Evolutionary conservation across 92 coral and sea anemone species (phyloP), one percentile per base, ranked within the genome.

Genomic region (Palythoa heliodiscus): DNA sequence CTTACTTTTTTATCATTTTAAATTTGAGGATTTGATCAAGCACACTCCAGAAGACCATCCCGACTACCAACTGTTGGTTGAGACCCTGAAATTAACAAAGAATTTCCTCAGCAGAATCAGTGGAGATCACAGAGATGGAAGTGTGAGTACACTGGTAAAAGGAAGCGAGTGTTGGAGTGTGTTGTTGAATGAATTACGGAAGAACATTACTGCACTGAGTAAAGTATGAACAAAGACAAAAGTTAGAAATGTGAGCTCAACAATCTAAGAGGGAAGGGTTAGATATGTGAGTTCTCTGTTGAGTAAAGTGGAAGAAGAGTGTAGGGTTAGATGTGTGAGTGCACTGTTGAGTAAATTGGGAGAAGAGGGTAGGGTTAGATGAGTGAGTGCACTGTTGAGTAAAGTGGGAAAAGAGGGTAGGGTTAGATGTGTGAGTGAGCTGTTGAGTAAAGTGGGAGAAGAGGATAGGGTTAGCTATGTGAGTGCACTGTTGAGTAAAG

Each of bases 1-100:
- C 4, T 29, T 11, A 25, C 1, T 22, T 69, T 5, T 22, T 52
- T 52, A 1, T 20, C 3, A 6, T 11, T 53, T 66, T 55, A 15
- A 63, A 43, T 54, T 83, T 10, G 55, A 96, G 99, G 98, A 96
- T 80, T 91, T 96, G 20, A 88, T 92, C 79, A 94, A 91, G 71
- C 93, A 94, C 57, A 96, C 99, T 19, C 99, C 99, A 0, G 91
- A 92, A 55, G 97, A 96, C 17, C 99, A 96, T 52, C 98, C 99
- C 7, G 99, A 96, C 85, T 81, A 88, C 86, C 91, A 83, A 48
- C 87, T 96, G 70, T 69, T 96, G 60, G 87, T 87, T 55, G 93
- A 89, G 47, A 95, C 95, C 19, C 86, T 92, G 83, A 90, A 87
- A 25, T 87, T 82, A 61, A 95, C 98, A 19, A 90, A 92, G 75